These are phyloP conservation scores for Achatina immaculata DNA, from an alignment of 1,140 invertebrate species.

Conservation along the genomic window DNA sequence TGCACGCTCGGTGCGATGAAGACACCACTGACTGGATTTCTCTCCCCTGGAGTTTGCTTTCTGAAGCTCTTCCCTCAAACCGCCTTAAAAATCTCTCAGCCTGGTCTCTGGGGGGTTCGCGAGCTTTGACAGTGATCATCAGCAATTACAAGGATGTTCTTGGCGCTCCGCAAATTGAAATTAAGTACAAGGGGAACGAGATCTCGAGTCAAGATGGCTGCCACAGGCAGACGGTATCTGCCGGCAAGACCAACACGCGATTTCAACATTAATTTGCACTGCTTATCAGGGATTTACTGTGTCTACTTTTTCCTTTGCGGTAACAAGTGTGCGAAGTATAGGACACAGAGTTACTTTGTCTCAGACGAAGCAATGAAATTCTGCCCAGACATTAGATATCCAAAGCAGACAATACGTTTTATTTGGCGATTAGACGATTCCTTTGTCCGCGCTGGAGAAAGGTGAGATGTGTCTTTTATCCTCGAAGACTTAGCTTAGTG, in stretches of 20 bases:
- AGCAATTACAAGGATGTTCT: constrained; percentile 4
- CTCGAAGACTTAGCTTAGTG: too few species aligned
- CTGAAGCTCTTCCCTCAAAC: neutral
- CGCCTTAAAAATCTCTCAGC: neutral
- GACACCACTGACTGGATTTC: neutral
- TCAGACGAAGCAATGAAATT: too few species aligned
- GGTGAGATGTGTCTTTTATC: too few species aligned
- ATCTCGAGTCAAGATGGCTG: constrained; percentile 5
- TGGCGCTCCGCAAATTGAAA: constrained; percentile 11
- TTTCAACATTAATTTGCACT: neutral
- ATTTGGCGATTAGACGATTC: too few species aligned
- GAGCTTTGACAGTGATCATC: constrained; percentile 2
- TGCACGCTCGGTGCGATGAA: neutral
- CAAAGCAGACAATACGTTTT: too few species aligned
- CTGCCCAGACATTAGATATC: too few species aligned
- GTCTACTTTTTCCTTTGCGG: neutral
- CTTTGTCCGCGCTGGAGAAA: too few species aligned
- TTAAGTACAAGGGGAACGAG: neutral
- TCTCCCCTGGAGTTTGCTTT: neutral
- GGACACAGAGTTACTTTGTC: too few species aligned
- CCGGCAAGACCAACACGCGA: neutral
- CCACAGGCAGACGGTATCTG: neutral
- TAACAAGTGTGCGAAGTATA: too few species aligned
- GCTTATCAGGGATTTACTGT: neutral
- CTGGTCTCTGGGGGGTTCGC: neutral